Base-by-base conservation (phyloP, 2,888 invertebrate genomes). In the Melinopterus prodromus region DNA sequence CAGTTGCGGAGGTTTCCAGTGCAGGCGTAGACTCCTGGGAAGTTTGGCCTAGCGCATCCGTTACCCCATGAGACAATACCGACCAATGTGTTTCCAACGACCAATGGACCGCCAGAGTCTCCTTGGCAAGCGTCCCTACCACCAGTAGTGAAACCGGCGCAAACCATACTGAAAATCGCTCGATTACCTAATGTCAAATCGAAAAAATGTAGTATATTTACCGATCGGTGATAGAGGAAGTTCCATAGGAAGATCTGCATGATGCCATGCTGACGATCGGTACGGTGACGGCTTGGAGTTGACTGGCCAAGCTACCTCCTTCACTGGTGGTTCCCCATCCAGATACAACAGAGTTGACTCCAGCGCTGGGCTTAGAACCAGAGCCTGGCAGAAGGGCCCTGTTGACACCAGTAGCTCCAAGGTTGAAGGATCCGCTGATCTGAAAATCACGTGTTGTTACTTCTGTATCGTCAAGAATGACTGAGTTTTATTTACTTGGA, bases 61-160 rank as follows among this genome's bases (percentile, higher is more conserved):
- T 76, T 79, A 2, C 85, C 85, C 85, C 85, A 85, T 16, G 85
- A 85, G 6, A 85, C 84, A 26, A 85, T 70, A 35, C 85, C 85
- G 70, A 84, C 80, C 14, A 84, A 81, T 15, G 77, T 82, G 38
- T 80, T 81, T 16, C 80, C 77, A 12, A 81, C 72, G 6, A 83
- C 83, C 9, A 85, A 80, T 26, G 85, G 84, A 36, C 85, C 85
- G n/a, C 84, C 84, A 71, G 83, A 83, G 53, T 84, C 84, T 53
- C 78, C 78, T 71, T 79, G 77, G 69, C 81, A 81, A 75, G 81
- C 81, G 38, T 81, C 81, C 36, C 77, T 76, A n/a, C 81, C 81
- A 70, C 81, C 81, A 75, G 38, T 53, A 14, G 77, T n/a, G n/a
- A 76, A 70, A 14, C 81, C 81, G 7, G 81, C 81, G 77, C 81